Base-by-base conservation (phyloP, 2,797 vertebrate species). In the Chaunax sp. region DNA sequence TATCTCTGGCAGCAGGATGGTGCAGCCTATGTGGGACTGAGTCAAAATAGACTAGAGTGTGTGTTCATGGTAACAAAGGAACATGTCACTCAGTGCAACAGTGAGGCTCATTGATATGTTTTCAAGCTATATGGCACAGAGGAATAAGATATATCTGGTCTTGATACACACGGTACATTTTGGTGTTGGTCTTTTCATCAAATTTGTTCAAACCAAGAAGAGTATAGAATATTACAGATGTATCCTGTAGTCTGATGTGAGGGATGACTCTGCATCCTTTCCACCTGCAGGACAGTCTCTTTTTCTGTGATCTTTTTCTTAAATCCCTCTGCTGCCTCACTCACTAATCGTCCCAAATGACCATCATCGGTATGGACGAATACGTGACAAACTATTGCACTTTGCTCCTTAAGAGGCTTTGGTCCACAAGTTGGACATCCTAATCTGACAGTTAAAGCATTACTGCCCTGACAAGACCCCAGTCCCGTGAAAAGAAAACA, bases 381-480 rank as follows among this genome's bases (percentile, higher is more conserved):
- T 72, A 85, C 30, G 58, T 81, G 72, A 74, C 62, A 57, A 57
- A 67, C 58, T 16, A 19, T 37, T 26, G 68, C 59, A 67, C 62
- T 41, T 44, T 38, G 33, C 55, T 53, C 52, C 50, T 51, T 51
- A 56, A 71, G 63, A 79, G 58, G 68, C 49, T 78, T 59, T 53
- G 64, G 56, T 58, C 55, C 58, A 64, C 59, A 66, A 47, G 70
- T 59, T 53, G 43, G 62, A 58, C 64, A 19, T 30, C 49, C 30
- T 77, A 86, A 87, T 84, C 87, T 67, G 75, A 54, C 70, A 55
- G 69, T 72, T 73, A 74, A 78, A 61, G 69, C 49, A 44, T 78
- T 76, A 64, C 58, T 52, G 81, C 60, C 51, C 68, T 77, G 55
- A 82, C 47, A 23, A 83, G 75, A 70, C 55, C 62, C 40, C 59